Evolutionary conservation across 2,888 invertebrate genomes (phyloP), one percentile per base, ranked within the genome.

Genomic region (Diadegma fenestrale): DNA sequence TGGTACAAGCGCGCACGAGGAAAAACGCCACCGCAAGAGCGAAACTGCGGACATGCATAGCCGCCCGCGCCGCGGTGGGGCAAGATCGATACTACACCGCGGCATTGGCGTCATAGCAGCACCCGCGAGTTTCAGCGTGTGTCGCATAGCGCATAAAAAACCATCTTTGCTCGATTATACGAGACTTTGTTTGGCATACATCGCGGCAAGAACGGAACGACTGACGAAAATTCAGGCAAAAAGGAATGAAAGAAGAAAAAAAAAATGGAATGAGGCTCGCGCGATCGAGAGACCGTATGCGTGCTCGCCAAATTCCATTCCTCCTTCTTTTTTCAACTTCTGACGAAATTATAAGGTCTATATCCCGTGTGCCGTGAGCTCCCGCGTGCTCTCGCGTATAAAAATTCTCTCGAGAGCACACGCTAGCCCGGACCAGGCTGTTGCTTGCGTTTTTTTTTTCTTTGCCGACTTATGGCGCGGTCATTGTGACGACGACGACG

Each of bases 21-120:
- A n/a, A n/a, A n/a, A n/a, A n/a, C n/a, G n/a, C n/a, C n/a, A n/a
- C n/a, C n/a, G n/a, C n/a, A n/a, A n/a, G n/a, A n/a, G n/a, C n/a
- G n/a, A n/a, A n/a, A n/a, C n/a, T n/a, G n/a, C n/a, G n/a, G n/a
- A n/a, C n/a, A n/a, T n/a, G n/a, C n/a, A n/a, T n/a, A n/a, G n/a
- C n/a, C n/a, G n/a, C n/a, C n/a, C n/a, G n/a, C n/a, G n/a, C n/a
- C n/a, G n/a, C n/a, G n/a, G n/a, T n/a, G n/a, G n/a, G n/a, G n/a
- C n/a, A n/a, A n/a, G n/a, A 85, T 85, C 85, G 85, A 85, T 85
- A 84, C 64, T 22, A 10, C 30, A 30, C 30, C 30, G 30, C 30
- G 30, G 30, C 30, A n/a, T 82, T 85, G 69, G 81, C 78, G 81
- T 82, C 81, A 85, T 75, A n/a, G n/a, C n/a, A n/a, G n/a, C n/a